phyloP scores from a whole-genome alignment of 2,113 vertebrate species.

The Hemibagrus wyckioides region DNA sequence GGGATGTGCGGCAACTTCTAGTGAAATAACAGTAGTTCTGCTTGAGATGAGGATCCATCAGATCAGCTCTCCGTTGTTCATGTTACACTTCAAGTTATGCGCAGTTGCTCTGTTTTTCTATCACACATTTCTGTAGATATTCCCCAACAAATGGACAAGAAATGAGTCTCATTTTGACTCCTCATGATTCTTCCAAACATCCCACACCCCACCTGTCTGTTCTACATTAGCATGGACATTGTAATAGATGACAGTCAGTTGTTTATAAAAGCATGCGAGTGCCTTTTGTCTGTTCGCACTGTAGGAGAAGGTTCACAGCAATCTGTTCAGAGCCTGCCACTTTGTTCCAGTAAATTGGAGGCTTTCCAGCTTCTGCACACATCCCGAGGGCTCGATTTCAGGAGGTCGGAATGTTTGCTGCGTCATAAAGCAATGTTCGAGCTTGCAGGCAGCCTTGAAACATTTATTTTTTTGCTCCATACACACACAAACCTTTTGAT shows the following conservation, averaged over 20 bases:
- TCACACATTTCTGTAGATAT: not conserved
- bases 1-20: not conserved
- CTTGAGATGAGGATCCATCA: too few relatives aligned
- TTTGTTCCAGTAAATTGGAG: constrained; percentile 9
- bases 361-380: not conserved
- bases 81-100: too few relatives aligned
- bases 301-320: constrained; percentile 57
- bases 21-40: too few relatives aligned
- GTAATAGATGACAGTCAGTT: not conserved
- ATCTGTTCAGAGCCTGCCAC: constrained; percentile 18
- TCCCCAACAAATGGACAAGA: not conserved
- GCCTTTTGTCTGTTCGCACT: not conserved
- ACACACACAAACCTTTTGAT: not conserved
- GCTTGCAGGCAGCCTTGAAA: not conserved
- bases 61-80: too few relatives aligned
- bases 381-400: constrained; percentile 6
- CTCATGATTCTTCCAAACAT: not conserved
- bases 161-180: not conserved
- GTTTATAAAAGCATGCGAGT: constrained; percentile 15
- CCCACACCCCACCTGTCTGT: not conserved
- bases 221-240: not conserved
- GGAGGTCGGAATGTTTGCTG: constrained; percentile 2
- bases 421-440: constrained; percentile 2
- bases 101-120: not conserved
- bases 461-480: not conserved